Base-by-base conservation (phyloP, 2,113 vertebrate species). In the Chrysochloris asiatica region DNA sequence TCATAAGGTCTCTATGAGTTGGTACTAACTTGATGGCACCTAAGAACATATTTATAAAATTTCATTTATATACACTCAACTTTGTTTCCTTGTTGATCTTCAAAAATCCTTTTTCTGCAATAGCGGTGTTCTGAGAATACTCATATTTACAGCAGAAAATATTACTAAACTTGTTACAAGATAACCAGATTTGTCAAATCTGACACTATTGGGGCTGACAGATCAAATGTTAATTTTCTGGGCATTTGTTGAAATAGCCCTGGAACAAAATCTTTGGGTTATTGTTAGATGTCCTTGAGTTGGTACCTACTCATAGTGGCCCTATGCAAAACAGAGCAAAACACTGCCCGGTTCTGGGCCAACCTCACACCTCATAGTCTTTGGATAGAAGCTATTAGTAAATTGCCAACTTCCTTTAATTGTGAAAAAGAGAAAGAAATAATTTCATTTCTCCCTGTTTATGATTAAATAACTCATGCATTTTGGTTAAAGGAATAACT, bases 391-490 rank as follows among this genome's bases (percentile, higher is more conserved):
- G 17, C 54, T 90, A 59, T 88, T 92, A 92, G 83, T 94, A 83
- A 86, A 86, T 90, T 88, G 12, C 22, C 52, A 75, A 93, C 79
- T 73, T 86, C 69, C 12, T 83, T 88, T 41, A 88, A 88, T 79
- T 88, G 43, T 52, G 26, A 90, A 92, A 38, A 94, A 93, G 17
- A 90, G 45, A 79, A 89, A 86, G 50, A 92, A 75, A 71, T 83
- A 52, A 19, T 59, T 87, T 82, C 8, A 85, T n/a, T 67, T 45
- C 80, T 77, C 28, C n/a, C 7, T 81, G 19, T 93, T 96, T 92
- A 47, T 93, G 54, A 81, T 86, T 86, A 73, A 83, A 33, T 69
- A 80, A 33, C 19, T 83, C 24, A 54, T 79, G 11, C 33, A 89
- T 75, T 84, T 92, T 82, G 50, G 24, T 41, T 56, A 84, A 94